Evolutionary conservation across 2,113 vertebrate species (phyloP).

Genomic region (Nycticebus coucang): DNA sequence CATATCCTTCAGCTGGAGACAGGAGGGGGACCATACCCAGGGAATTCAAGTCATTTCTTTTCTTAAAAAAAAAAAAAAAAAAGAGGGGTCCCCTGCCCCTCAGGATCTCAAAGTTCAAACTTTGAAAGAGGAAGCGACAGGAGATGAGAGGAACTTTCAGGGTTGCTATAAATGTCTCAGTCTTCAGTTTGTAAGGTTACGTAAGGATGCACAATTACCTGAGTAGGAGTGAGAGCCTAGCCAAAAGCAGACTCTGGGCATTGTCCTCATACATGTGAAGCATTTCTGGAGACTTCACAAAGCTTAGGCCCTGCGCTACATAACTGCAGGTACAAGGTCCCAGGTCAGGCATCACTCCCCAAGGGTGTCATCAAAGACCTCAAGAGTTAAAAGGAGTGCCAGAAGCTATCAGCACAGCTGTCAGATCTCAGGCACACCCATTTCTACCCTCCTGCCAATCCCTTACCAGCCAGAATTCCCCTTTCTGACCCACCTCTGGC

Average conservation of each 20-base stretch:
- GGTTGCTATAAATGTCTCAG: slow-evolving; percentile 58
- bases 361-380: slow-evolving; percentile 33
- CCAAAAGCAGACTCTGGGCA: slow-evolving; percentile 49
- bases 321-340: not conserved
- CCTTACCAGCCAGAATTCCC: not conserved
- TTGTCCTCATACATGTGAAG: slow-evolving; percentile 11
- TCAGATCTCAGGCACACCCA: not conserved
- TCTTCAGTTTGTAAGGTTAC: slow-evolving; percentile 62
- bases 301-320: not conserved
- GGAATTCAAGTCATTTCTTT: slow-evolving; percentile 52
- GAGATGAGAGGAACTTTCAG: slow-evolving; percentile 53
- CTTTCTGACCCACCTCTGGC: not conserved
- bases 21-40: not conserved
- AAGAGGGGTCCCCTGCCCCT: not conserved
- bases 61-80: not conserved
- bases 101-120: slow-evolving; percentile 54
- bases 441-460: not conserved
- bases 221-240: slow-evolving; percentile 53
- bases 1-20: slow-evolving; percentile 9
- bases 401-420: not conserved
- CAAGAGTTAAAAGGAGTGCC: not conserved
- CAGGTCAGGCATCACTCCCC: not conserved
- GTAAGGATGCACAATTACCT: slow-evolving; percentile 63
- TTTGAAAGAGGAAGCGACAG: slow-evolving; percentile 54
- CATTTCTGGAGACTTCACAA: not conserved